Conservation (phyloP, 1,140 invertebrate species). For the Epicauta chinensis region DNA sequence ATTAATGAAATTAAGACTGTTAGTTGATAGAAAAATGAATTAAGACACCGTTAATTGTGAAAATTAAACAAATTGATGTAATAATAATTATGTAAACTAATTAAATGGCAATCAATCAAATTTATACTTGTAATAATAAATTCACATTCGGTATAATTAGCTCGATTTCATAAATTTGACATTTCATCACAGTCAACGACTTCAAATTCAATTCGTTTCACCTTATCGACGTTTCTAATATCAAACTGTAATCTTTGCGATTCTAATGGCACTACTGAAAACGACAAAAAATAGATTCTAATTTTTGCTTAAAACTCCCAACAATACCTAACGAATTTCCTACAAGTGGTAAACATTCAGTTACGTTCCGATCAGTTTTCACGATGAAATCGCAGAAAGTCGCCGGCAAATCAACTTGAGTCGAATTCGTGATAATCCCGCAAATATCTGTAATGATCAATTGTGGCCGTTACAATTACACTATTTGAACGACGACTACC, state of each 20-base stretch:
- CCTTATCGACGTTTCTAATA: slow-evolving; percentile 14
- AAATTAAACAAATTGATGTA: too few species aligned
- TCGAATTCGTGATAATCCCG: slow-evolving; percentile 17
- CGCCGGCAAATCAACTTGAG: slow-evolving; percentile 7
- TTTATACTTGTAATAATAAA: slow-evolving; percentile 13
- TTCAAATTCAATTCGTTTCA: slow-evolving; percentile 20
- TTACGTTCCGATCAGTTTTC: slow-evolving; percentile 8
- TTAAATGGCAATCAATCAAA: slow-evolving; percentile 9
- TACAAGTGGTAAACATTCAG: slow-evolving; percentile 7
- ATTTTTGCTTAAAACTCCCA: slow-evolving; percentile 4
- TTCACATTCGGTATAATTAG: background rate
- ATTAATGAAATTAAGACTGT: slow-evolving; percentile 14
- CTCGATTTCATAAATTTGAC: too few species aligned
- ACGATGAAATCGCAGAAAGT: slow-evolving; percentile 17
- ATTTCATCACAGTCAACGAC: slow-evolving; percentile 21
- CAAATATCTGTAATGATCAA: slow-evolving; percentile 17
- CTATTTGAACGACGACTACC: background rate
- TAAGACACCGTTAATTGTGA: background rate
- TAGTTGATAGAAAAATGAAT: slow-evolving; percentile 5
- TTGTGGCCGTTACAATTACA: background rate
- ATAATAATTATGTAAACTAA: slow-evolving; percentile 8
- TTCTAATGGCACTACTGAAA: slow-evolving; percentile 19
- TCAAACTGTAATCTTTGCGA: slow-evolving; percentile 15
- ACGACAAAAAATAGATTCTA: background rate
- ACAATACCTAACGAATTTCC: slow-evolving; percentile 14